Base-by-base conservation (phyloP, 2,113 vertebrate species). In the Cebus imitator region DNA sequence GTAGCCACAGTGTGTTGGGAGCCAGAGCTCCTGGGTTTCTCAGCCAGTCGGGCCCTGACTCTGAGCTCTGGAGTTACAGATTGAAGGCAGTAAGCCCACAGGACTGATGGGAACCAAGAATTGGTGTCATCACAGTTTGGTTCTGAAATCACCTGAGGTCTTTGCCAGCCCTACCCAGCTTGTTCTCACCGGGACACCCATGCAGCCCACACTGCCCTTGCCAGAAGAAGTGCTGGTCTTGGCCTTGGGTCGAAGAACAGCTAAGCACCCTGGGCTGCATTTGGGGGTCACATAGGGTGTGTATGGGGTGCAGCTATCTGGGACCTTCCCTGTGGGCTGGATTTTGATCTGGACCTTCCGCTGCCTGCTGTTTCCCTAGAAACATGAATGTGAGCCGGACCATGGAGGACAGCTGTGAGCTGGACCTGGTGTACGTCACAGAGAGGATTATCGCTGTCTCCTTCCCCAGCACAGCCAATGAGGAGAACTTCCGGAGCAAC, bases 361-460 rank as follows among this genome's bases (percentile, higher is more conserved):
- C 58, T 79, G 35, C 61, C 50, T 66, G 12, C 43, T 68, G 76
- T 79, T 80, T 96, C 68, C 89, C 66, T 96, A 99, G 99, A 98
- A 99, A 98, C 45, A 97, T 98, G 80, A 99, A 99, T 97, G 98
- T 99, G 96, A 99, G 99, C 27, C 98, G 98, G 45, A 96, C 99
- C 95, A 98, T 99, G 99, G 99, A 99, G 97, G 99, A 99, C 98
- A 99, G 97, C 98, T 99, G 99, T 21, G 99, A 99, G 98, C 97
- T 99, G 98, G 99, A 99, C 98, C 99, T 99, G 97, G 98, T 99
- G 87, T 99, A 99, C 23, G 99, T 99, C 98, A 99, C 99, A 0
- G 99, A 99, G 97, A 98, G 99, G 75, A 98, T 99, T 98, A 99
- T 99, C 17, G 99, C 99, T 0, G 99, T 99, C 93, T 99, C 99